phyloP scores from a whole-genome alignment of 1,140 invertebrate species.

The Acromyrmex charruanus region DNA sequence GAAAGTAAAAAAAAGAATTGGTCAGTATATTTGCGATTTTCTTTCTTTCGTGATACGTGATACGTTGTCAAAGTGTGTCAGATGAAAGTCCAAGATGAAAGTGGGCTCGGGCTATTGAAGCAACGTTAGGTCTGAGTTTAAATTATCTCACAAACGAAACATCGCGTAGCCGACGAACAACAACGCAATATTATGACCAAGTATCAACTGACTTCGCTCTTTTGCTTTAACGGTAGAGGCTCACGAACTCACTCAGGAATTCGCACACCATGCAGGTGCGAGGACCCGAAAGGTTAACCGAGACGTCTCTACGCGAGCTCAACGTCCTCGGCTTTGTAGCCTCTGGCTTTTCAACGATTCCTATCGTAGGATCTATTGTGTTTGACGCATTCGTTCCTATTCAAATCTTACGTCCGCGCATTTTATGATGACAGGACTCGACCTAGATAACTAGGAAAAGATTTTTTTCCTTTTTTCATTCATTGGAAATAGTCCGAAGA shows the following conservation, averaged over 20 bases:
- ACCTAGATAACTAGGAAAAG: background rate
- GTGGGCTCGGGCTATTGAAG: constrained; percentile 36
- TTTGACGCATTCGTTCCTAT: background rate
- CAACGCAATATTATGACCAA: constrained; percentile 20
- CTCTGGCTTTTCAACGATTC: constrained; percentile 27
- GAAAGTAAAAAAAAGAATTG: background rate
- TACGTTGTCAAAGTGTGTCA: constrained; percentile 40
- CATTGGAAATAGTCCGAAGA: background rate
- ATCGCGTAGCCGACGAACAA: background rate
- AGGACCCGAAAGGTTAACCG: constrained; percentile 44
- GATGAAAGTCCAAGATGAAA: constrained; percentile 62
- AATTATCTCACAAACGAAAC: constrained; percentile 39
- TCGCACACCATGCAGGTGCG: constrained; percentile 33
- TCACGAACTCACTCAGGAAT: constrained; percentile 41
- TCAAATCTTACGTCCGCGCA: background rate
- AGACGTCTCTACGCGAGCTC: constrained; percentile 10
- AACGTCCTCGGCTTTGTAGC: constrained; percentile 16
- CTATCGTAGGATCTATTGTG: constrained; percentile 8
- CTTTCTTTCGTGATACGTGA: constrained; percentile 3
- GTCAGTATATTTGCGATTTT: constrained; percentile 24
- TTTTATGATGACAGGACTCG: background rate
- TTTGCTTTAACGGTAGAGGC: constrained; percentile 53
- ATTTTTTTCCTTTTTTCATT: background rate
- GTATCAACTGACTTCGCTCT: constrained; percentile 42
- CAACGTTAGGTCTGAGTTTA: constrained; percentile 24